Base-by-base conservation (phyloP, 1,140 invertebrate genomes). In the Teleopsis dalmanni region DNA sequence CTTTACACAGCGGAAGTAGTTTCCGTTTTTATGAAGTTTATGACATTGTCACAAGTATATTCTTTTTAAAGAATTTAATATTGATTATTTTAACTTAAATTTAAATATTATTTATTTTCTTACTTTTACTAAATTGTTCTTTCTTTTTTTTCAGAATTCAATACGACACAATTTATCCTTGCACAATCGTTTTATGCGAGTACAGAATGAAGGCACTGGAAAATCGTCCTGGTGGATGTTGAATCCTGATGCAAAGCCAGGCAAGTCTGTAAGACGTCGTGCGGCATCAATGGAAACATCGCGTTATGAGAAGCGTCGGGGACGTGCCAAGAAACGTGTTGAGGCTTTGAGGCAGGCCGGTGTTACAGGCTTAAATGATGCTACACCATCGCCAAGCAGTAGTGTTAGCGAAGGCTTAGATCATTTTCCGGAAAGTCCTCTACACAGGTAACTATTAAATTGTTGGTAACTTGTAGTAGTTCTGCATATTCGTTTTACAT, bases 141-240 rank as follows among this genome's bases (percentile, higher is more conserved):
- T 70, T 56, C 65, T 71, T 70, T 59, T 72, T 59, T 85, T 86
- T 34, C 84, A 99, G 97, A 99, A 99, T 74, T 99, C 97, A 10
- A 99, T 99, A 66, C 84, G 97, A 49, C 97, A 99, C 78, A 99
- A 99, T 75, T 77, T 99, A 54, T 98, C 95, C 21, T 78, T 99
- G 22, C 97, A 99, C 79, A 98, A 94, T 75, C 86, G 95, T 40
- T 99, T 99, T 73, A 98, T 98, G 91, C 80, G 96, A 36, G 93
- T 99, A 3, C 97, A 99, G 71, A 99, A 99, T 73, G 96, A 99
- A 72, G 96, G 96, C 9, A 98, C 96, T 0, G 97, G 96, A 8
- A 99, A 99, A 72, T 97, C 92, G 40, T 98, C 94, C 0, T 99
- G 97, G 97, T 99, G 97, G 97, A 96, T 98, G 83, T 90, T 99